Base-by-base conservation (phyloP, 2,888 invertebrate species). In the Leptinotarsa haldemani region DNA sequence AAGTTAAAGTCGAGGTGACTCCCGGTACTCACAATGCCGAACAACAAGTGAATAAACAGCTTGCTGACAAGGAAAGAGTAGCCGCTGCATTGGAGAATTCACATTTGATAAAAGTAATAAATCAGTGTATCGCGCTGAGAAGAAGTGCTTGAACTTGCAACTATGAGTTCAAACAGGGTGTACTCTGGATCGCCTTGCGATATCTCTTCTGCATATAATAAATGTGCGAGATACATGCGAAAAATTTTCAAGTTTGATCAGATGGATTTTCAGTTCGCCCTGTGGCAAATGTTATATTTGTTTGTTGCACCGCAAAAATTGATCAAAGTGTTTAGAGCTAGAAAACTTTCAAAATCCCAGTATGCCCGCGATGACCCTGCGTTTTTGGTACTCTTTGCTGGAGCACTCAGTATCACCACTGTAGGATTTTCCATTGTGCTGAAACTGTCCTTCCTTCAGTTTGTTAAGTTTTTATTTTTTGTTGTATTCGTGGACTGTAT, bases 341-440 rank as follows among this genome's bases (percentile, higher is more conserved):
- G 99, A 86, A 99, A 99, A 92, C 95, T 97, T 96, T 97, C 98
- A 75, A 99, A 99, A 89, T 95, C 97, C 82, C 99, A 99, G 88
- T 99, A 97, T 92, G 99, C 99, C 0, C 91, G 99, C 87, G 99
- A 99, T 89, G 99, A 99, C 89, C 99, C 99, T 65, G 99, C 99
- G 40, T 99, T 99, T 89, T 89, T 99, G 82, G 97, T 99, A 22
- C 90, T 99, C 73, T 90, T 99, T 63, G 92, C 94, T 82, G 90
- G 94, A 78, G 96, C 96, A 91, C 89, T 98, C 76, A 93, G 94
- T 83, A 90, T 95, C 74, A 96, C 97, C 1, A 97, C 97, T n/a
- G 88, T 97, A 84, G 95, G 94, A 69, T 97, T 97, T 86, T 94
- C 95, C 0, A 86, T 96, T 80, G 94, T 94, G 15, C 89, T 98